Evolutionary conservation across 2,797 vertebrate genomes (phyloP).

Genomic region (Ctenopoma multispine): DNA sequence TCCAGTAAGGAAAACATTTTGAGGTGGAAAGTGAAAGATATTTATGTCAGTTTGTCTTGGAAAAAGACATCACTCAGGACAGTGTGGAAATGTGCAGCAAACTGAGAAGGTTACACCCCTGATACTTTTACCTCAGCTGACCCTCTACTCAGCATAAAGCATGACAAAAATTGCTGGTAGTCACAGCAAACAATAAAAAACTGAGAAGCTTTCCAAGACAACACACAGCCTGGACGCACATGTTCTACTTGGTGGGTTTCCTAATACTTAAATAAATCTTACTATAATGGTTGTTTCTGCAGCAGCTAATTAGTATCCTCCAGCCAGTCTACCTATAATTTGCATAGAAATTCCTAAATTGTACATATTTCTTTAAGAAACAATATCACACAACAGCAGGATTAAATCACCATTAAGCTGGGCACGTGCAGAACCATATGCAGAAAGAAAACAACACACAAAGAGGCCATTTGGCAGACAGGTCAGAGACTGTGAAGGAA

Average conservation of each 20-base stretch:
- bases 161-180: conserved; percentile 21
- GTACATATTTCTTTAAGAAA: conserved; percentile 13
- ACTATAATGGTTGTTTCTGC: conserved; percentile 8
- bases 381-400: conserved; percentile 10
- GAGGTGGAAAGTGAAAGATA: background rate
- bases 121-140: conserved; percentile 50
- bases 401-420: conserved; percentile 29
- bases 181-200: conserved; percentile 42
- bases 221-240: conserved; percentile 30
- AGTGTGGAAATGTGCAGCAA: conserved; percentile 18
- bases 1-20: background rate
- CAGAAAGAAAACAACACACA: conserved; percentile 53
- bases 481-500: conserved; percentile 57
- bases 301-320: conserved; percentile 27
- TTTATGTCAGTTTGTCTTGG: background rate
- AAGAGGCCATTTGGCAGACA: conserved; percentile 70
- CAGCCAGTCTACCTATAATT: background rate
- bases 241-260: conserved; percentile 37
- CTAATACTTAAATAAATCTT: conserved; percentile 21
- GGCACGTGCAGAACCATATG: conserved; percentile 41
- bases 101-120: conserved; percentile 35
- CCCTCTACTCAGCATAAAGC: conserved; percentile 35
- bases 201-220: conserved; percentile 8
- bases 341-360: conserved; percentile 11
- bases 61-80: background rate